Percentiles rank a stretch among this genome's conserved stretches.
Conservation (phyloP, 2,113 vertebrate genomes). For the Gracilinanus agilis region DNA sequence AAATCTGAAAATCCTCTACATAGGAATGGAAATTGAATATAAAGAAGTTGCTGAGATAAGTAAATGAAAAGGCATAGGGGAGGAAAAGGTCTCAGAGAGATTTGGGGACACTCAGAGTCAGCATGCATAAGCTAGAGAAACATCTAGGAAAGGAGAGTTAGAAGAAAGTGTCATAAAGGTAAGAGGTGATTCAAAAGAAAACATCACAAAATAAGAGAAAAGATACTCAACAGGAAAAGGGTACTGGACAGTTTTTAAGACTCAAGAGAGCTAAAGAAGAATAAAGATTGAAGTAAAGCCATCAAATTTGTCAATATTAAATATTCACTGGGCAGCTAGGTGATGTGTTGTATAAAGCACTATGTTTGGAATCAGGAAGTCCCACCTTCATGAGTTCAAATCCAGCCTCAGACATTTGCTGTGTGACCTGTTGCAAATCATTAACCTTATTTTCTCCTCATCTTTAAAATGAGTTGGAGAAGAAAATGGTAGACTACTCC, state of each 20-base stretch:
- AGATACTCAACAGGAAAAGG: not conserved
- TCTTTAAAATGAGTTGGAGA: too few species aligned
- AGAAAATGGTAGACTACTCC: too few species aligned
- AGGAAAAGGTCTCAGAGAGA: not conserved
- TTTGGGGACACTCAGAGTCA: not conserved
- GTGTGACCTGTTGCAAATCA: too few species aligned
- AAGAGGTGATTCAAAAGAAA: not conserved
- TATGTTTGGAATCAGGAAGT: too few species aligned
- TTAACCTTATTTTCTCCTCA: too few species aligned
- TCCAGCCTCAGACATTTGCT: too few species aligned
- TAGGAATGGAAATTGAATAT: not conserved
- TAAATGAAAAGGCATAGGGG: not conserved
- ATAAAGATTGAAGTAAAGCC: not conserved
- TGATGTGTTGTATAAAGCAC: too few species aligned
- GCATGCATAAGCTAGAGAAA: not conserved
- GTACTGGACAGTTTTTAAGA: not conserved
- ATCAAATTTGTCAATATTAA: not conserved
- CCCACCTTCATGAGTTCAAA: too few species aligned
- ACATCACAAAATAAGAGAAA: not conserved
- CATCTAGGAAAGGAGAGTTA: not conserved
- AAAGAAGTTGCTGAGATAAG: not conserved
- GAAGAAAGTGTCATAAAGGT: accelerated
- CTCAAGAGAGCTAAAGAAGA: not conserved
- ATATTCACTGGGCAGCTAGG: not conserved
- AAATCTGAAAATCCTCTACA: not conserved